Conservation (phyloP, 2,113 vertebrate species). For the Tragelaphus imberbis region DNA sequence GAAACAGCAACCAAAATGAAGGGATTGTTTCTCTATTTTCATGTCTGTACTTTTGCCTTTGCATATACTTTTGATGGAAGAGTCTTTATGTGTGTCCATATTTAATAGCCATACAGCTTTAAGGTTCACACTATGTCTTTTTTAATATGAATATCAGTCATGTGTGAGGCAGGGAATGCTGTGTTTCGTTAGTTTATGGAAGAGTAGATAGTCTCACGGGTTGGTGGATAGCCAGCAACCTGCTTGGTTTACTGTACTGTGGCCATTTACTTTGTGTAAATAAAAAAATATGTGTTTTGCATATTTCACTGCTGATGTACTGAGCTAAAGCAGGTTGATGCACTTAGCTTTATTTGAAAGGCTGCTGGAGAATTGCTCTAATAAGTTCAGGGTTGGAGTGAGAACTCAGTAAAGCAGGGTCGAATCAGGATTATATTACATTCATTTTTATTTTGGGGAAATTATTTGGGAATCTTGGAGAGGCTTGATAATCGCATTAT, state of each 20-base stretch:
- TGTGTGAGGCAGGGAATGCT: not conserved
- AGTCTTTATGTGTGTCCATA: not conserved
- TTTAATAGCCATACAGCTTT: not conserved
- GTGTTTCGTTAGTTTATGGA: not conserved
- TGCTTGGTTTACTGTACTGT: not conserved
- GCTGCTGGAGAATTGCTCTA: not conserved
- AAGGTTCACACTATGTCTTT: not conserved
- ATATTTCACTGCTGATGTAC: not conserved
- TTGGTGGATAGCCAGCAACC: not conserved
- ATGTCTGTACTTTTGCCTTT: not conserved
- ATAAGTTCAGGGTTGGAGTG: not conserved
- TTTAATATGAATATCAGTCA: not conserved
- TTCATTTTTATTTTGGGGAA: not conserved
- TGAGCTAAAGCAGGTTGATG: not conserved
- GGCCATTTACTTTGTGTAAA: not conserved
- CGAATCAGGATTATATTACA: not conserved
- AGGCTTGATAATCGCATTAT: not conserved
- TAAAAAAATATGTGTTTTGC: not conserved
- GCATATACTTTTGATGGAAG: not conserved
- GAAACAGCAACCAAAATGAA: slow-evolving; percentile 1
- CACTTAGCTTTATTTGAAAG: not conserved
- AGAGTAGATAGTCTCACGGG: not conserved
- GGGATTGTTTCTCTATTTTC: not conserved
- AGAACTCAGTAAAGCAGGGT: not conserved
- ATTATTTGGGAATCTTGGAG: not conserved